phyloP scores from a whole-genome alignment of 2,797 vertebrate species.

The Oophaga sylvatica region DNA sequence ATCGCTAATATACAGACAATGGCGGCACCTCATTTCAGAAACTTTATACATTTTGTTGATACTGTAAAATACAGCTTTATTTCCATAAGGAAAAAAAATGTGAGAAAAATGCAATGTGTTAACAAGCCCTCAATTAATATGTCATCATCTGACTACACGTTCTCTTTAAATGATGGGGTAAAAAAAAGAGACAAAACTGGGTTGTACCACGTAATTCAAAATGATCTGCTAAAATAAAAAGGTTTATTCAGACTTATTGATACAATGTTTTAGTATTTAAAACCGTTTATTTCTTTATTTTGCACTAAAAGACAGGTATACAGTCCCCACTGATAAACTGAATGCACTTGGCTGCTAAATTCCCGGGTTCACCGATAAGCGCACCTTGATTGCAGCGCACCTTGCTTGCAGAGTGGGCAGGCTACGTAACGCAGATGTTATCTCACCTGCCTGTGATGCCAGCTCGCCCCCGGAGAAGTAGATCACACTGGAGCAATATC shows the following conservation, averaged over 20 bases:
- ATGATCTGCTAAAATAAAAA: not conserved
- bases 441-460: constrained; percentile 48
- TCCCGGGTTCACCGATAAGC: constrained; percentile 5
- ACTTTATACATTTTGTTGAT: no score
- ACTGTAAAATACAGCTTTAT: no score
- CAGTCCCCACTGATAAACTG: not conserved
- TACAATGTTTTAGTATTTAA: not conserved
- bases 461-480: constrained; percentile 30
- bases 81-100: no score
- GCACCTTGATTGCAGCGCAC: constrained; percentile 12
- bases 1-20: no score
- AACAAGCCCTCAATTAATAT: no score
- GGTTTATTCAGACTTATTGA: not conserved
- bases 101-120: no score
- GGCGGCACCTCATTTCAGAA: no score
- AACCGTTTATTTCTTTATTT: not conserved
- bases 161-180: no score
- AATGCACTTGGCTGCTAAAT: not conserved
- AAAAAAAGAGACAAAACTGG: no score
- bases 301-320: not conserved
- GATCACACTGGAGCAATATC: constrained; percentile 35
- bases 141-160: no score
- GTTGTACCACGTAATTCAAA: not conserved
- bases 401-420: not conserved
- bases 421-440: constrained; percentile 31